Conservation (phyloP, 2,888 invertebrate genomes). For the Dione juno region DNA sequence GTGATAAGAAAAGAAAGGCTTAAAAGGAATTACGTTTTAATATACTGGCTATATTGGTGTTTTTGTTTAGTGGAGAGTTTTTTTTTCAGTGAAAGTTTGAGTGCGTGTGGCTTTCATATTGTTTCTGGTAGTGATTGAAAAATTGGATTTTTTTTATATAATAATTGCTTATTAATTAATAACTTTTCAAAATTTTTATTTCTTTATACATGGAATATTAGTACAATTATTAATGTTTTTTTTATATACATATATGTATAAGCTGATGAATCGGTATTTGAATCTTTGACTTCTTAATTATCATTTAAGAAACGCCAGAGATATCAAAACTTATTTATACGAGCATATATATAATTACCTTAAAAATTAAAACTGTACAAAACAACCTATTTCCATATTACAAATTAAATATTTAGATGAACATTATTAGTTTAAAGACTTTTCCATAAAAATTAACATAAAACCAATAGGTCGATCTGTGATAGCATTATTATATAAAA, state of each 20-base stretch:
- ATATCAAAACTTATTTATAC: too few species aligned
- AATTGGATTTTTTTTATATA: too few species aligned
- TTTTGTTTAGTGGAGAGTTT: neutral
- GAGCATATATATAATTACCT: too few species aligned
- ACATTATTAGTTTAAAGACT: conserved; percentile 5
- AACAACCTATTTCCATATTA: neutral
- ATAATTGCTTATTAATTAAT: too few species aligned
- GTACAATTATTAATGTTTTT: too few species aligned
- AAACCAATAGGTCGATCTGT: conserved; percentile 5
- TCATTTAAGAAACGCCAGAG: too few species aligned
- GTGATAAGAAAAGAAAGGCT: conserved; percentile 24
- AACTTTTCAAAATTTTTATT: too few species aligned
- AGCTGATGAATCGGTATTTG: too few species aligned
- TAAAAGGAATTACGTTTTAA: conserved; percentile 14
- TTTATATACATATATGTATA: neutral
- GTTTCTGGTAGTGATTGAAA: too few species aligned
- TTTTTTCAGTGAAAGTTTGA: neutral
- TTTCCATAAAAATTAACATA: conserved; percentile 26
- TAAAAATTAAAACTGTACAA: conserved; percentile 4
- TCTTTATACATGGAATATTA: too few species aligned
- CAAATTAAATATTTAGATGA: conserved; percentile 4
- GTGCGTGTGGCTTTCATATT: neutral
- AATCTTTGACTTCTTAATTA: too few species aligned
- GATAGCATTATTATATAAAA: conserved; percentile 1
- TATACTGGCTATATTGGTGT: neutral